Percentiles rank a stretch among this genome's conserved stretches.
Evolutionary conservation across 1,140 invertebrate genomes (phyloP).

Genomic region (Drosophila busckii): DNA sequence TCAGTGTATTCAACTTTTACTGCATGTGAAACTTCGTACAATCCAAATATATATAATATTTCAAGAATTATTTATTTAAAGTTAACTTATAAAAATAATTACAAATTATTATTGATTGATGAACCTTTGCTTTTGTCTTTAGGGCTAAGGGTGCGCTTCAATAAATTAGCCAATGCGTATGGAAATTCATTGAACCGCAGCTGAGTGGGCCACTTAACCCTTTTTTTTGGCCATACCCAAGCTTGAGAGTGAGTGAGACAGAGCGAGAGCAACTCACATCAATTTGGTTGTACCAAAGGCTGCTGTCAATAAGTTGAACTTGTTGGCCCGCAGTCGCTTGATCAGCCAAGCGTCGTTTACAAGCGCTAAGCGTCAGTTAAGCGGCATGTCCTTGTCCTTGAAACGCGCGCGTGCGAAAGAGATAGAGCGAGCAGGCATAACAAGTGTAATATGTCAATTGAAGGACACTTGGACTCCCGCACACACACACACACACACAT

Average conservation of each 20-base stretch:
- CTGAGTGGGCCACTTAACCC: constrained; percentile 65
- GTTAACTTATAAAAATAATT: constrained; percentile 18
- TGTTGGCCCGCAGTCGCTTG: constrained; percentile 43
- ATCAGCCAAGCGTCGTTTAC: constrained; percentile 45
- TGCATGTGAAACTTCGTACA: too few species aligned
- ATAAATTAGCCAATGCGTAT: constrained; percentile 49
- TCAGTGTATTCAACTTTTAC: too few species aligned
- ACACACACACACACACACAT: constrained; percentile 27
- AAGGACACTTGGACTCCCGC: constrained; percentile 48
- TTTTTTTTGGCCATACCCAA: constrained; percentile 19
- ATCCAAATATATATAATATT: neutral
- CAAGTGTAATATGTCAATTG: constrained; percentile 76
- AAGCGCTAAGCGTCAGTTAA: constrained; percentile 14
- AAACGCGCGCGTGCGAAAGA: constrained; percentile 46
- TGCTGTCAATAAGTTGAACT: constrained; percentile 62
- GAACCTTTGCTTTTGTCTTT: neutral
- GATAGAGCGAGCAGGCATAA: constrained; percentile 48
- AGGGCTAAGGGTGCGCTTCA: constrained; percentile 5
- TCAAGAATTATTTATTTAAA: neutral
- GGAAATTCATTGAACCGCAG: constrained; percentile 55
- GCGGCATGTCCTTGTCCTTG: constrained; percentile 10
- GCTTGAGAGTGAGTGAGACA: constrained; percentile 2
- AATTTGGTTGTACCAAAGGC: constrained; percentile 43
- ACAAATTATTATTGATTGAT: neutral
- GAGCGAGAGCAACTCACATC: constrained; percentile 31